Base-by-base conservation (phyloP, 1,140 invertebrate species). In the Subanguina moxae region DNA sequence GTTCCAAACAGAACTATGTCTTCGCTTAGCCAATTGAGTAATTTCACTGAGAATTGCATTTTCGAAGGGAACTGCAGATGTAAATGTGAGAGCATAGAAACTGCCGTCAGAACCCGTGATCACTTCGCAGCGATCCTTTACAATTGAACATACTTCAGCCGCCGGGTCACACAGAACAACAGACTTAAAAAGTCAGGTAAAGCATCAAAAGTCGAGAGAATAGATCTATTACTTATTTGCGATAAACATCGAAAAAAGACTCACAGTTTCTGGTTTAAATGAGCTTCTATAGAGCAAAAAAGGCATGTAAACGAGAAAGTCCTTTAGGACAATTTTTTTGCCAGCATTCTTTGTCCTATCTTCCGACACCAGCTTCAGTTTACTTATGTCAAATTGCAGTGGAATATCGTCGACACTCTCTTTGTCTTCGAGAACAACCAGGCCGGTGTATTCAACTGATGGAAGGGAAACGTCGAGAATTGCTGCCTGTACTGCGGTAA, bases 381-480 rank as follows among this genome's bases (percentile, higher is more conserved):
- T 70, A n/a, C 43, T 61, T 19, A 71, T 71, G 28, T 71, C 66
- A 48, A 71, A 71, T 61, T 71, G 48, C 11, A 73, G 58, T 15
- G 67, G 38, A 66, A 71, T 59, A 32, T 71, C 69, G 58, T 71
- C 69, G 15, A 48, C 23, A 19, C 21, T 32, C 28, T 46, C 32
- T 3, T 70, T 64, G 48, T 28, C 52, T 32, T 45, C 57, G 27
- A 52, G 28, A 25, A 62, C 13, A 25, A 11, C 7, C 30, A n/a
- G 38, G 19, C 30, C 52, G 13, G 30, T 28, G 19, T 71, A 71
- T 46, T 71, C 62, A 25, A 71, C 56, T 15, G 38, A 32, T 28
- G 43, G 28, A 15, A 52, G 61, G 42, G n/a, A 17, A 11, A 57
- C 56, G 52, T 71, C 57, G 25, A 71, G 66, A 56, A 71, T 57